Evolutionary conservation across 2,797 vertebrate genomes (phyloP).

Genomic region (Iguana delicatissima): DNA sequence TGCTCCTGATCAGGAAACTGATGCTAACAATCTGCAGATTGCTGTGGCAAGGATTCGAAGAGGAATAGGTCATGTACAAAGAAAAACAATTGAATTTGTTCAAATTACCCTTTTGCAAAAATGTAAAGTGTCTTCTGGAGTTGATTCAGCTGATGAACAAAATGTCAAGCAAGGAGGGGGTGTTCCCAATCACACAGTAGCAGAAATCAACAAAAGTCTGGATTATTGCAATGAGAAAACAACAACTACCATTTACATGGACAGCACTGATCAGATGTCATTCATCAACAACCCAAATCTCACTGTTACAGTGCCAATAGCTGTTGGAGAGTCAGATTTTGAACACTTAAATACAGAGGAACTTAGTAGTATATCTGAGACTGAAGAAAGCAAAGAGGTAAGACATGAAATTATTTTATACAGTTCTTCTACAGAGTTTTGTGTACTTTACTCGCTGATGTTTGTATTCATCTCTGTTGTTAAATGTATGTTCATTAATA

Average conservation of each 20-base stretch:
- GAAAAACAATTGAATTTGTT: slow-evolving; percentile 79
- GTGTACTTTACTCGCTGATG: neutral
- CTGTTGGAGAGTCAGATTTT: slow-evolving; percentile 94
- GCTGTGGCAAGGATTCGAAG: slow-evolving; percentile 89
- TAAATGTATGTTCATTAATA: neutral
- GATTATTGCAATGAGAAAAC: slow-evolving; percentile 82
- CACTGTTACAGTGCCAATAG: slow-evolving; percentile 93
- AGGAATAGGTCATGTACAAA: slow-evolving; percentile 84
- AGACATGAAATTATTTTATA: slow-evolving; percentile 54
- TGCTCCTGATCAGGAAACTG: slow-evolving; percentile 86
- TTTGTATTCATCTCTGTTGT: neutral
- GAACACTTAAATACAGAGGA: slow-evolving; percentile 95
- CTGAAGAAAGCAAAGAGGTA: slow-evolving; percentile 89
- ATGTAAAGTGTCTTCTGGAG: slow-evolving; percentile 74
- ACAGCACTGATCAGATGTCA: slow-evolving; percentile 83
- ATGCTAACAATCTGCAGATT: slow-evolving; percentile 92
- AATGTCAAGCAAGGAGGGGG: slow-evolving; percentile 80
- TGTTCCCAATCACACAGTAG: slow-evolving; percentile 81
- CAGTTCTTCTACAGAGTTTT: neutral
- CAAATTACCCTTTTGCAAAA: slow-evolving; percentile 78
- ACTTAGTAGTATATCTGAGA: slow-evolving; percentile 92
- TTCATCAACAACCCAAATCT: slow-evolving; percentile 91
- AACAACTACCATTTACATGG: slow-evolving; percentile 81
- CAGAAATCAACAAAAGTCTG: slow-evolving; percentile 86
- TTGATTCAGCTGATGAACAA: slow-evolving; percentile 79